These are phyloP conservation scores for Oreotrochilus melanogaster DNA, from an alignment of 2,113 vertebrate species.

Conservation along the genomic window DNA sequence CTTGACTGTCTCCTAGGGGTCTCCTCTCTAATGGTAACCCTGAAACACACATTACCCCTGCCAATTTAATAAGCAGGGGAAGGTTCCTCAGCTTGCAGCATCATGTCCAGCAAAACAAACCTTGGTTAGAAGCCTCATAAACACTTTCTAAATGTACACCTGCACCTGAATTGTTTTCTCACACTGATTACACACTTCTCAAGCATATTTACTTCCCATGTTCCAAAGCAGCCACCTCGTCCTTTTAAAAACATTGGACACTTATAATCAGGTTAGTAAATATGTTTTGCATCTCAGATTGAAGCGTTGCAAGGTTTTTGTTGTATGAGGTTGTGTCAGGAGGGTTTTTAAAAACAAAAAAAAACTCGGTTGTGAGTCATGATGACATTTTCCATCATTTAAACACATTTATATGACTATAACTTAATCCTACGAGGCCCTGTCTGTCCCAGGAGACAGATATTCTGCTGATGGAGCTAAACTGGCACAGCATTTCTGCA, in stretches of 20 bases:
- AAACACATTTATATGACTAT: background rate
- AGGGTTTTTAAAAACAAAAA: background rate
- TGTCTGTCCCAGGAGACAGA: background rate
- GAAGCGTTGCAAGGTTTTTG: accelerated
- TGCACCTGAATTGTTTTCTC: background rate
- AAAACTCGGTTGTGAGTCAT: background rate
- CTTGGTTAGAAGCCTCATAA: background rate
- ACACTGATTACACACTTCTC: background rate
- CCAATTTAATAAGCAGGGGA: background rate
- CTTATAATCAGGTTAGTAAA: background rate
- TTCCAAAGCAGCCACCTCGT: background rate
- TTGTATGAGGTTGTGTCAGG: background rate
- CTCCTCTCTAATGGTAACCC: background rate
- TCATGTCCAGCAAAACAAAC: background rate
- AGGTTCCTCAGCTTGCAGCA: background rate
- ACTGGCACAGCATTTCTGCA: background rate
- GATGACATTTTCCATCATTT: background rate
- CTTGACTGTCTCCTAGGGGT: background rate
- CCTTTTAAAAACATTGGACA: background rate
- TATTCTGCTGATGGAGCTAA: background rate
- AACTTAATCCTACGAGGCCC: background rate
- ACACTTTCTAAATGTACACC: background rate
- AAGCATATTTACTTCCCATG: background rate
- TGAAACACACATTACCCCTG: background rate
- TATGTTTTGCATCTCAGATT: background rate